These are phyloP conservation scores for Nicator chloris DNA, from an alignment of 2,113 vertebrate species.

Conservation along the genomic window DNA sequence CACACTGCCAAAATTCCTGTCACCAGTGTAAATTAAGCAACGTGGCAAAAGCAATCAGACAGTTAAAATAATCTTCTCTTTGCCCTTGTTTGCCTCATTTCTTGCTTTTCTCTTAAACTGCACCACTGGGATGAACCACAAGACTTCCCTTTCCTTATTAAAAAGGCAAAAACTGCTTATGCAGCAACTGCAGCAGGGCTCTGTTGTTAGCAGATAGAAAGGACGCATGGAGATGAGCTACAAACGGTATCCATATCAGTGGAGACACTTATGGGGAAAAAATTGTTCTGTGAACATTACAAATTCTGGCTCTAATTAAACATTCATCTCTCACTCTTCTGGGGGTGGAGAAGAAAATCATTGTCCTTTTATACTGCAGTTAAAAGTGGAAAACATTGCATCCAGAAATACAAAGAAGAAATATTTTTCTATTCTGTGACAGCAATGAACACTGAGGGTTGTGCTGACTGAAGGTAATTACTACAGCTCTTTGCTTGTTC, in stretches of 20 bases:
- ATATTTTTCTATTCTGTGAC: slow-evolving; percentile 50
- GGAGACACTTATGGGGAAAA: slow-evolving; percentile 36
- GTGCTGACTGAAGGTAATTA: slow-evolving; percentile 54
- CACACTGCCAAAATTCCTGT: background rate
- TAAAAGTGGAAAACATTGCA: slow-evolving; percentile 56
- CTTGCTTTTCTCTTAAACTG: slow-evolving; percentile 63
- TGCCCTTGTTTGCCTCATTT: slow-evolving; percentile 47
- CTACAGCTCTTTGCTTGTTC: slow-evolving; percentile 5
- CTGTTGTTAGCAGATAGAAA: slow-evolving; percentile 64
- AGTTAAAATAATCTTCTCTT: slow-evolving; percentile 55
- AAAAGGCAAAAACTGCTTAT: slow-evolving; percentile 79
- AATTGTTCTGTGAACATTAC: slow-evolving; percentile 51
- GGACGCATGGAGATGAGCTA: slow-evolving; percentile 42
- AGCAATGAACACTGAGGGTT: slow-evolving; percentile 29
- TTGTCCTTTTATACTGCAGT: slow-evolving; percentile 50
- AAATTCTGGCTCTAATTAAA: slow-evolving; percentile 57
- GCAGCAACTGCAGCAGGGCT: slow-evolving; percentile 73
- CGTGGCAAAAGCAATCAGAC: background rate
- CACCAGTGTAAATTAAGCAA: background rate
- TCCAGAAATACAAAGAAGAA: slow-evolving; percentile 47
- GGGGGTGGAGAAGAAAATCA: slow-evolving; percentile 44
- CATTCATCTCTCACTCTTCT: slow-evolving; percentile 43
- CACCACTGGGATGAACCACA: slow-evolving; percentile 67
- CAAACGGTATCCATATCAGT: background rate
- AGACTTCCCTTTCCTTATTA: slow-evolving; percentile 67